These are phyloP conservation scores for Pangasius krempfi DNA, from an alignment of 2,797 vertebrate species.

Conservation along the genomic window DNA sequence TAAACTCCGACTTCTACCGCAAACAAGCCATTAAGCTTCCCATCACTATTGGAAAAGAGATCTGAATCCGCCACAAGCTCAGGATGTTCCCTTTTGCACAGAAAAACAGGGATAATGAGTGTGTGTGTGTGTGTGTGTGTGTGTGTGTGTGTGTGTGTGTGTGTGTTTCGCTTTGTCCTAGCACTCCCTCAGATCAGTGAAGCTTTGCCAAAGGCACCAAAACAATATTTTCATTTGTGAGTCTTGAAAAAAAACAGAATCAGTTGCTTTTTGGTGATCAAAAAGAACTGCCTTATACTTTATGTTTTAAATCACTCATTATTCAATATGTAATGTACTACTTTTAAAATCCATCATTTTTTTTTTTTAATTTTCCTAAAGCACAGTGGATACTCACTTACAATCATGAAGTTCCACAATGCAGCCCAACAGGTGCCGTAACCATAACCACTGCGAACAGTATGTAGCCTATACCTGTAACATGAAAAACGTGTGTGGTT, in stretches of 20 bases:
- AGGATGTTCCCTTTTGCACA: conserved; percentile 26
- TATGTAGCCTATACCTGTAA: background rate
- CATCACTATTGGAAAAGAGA: conserved; percentile 26
- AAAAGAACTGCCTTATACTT: background rate
- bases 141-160: background rate
- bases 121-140: background rate
- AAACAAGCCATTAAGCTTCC: conserved; percentile 52
- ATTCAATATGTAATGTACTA: background rate
- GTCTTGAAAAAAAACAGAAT: conserved; percentile 2
- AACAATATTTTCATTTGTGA: conserved; percentile 9
- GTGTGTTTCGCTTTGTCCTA: conserved; percentile 9
- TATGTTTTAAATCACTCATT: background rate
- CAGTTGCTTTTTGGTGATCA: background rate
- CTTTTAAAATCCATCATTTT: background rate
- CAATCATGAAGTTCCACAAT: background rate
- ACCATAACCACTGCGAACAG: background rate
- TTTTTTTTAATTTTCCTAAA: background rate
- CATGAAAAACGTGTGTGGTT: background rate
- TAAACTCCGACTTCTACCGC: conserved; percentile 49
- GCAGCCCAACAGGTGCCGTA: background rate
- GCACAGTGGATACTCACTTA: background rate
- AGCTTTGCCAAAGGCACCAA: conserved; percentile 2
- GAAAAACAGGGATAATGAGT: conserved; percentile 24
- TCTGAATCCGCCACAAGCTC: conserved; percentile 15
- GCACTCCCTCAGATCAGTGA: conserved; percentile 14